Evolutionary conservation across 2,113 vertebrate species (phyloP).

Genomic region (Ifrita kowaldi): DNA sequence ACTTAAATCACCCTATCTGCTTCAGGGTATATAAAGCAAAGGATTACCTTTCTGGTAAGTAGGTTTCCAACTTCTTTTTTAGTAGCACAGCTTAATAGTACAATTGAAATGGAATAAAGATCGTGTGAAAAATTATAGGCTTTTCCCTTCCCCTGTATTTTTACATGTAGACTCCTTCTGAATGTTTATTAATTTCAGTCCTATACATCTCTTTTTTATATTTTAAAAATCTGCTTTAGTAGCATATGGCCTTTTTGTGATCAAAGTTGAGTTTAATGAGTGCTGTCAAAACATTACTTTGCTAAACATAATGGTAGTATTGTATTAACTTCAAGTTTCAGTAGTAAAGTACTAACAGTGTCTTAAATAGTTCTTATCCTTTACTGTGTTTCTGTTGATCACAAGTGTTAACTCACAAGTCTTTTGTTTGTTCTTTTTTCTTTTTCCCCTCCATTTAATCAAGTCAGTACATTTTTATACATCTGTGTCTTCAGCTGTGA

Average conservation of each 20-base stretch:
- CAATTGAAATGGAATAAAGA: not conserved
- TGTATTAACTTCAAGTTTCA: not conserved
- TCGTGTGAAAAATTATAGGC: not conserved
- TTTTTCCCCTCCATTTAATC: not conserved
- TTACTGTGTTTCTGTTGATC: not conserved
- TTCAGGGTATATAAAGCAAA: not conserved
- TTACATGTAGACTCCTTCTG: not conserved
- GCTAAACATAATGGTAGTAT: not conserved
- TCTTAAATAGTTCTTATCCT: not conserved
- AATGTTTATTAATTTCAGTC: not conserved
- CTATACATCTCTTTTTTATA: not conserved
- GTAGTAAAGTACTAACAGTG: not conserved
- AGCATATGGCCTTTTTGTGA: not conserved
- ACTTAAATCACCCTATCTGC: not conserved
- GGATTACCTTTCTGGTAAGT: not conserved
- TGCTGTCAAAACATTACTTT: not conserved
- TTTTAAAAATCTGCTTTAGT: not conserved
- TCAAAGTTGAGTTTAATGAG: not conserved
- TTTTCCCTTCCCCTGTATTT: not conserved
- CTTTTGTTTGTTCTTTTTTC: not conserved
- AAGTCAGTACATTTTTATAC: not conserved
- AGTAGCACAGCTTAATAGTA: not conserved
- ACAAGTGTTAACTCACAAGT: not conserved
- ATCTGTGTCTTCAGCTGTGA: not conserved
- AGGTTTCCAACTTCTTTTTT: not conserved